A percentile compares a stretch with the other conserved stretches of the same genome.
These are phyloP conservation scores for Albula goreensis DNA, from an alignment of 2,113 vertebrate genomes.

Conservation along the genomic window DNA sequence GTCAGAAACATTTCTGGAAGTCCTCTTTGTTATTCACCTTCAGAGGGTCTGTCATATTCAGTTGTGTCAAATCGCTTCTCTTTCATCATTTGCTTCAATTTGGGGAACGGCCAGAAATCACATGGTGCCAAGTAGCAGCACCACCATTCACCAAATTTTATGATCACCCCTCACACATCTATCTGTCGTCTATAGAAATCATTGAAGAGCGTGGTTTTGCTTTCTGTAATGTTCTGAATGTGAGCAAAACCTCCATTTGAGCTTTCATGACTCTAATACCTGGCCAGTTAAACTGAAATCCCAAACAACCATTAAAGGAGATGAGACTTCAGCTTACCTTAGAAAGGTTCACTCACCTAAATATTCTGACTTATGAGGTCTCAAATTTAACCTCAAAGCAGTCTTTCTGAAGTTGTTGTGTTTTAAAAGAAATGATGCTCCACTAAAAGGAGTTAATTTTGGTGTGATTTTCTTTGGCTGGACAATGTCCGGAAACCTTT, in stretches of 20 bases:
- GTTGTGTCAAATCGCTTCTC: too few species aligned
- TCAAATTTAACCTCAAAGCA: not conserved
- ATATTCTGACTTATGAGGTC: not conserved
- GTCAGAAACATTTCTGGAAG: too few species aligned
- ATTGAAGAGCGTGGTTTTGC: too few species aligned
- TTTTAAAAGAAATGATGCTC: constrained; percentile 10
- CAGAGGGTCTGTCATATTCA: too few species aligned
- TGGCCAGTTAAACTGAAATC: not conserved
- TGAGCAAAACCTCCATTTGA: not conserved
- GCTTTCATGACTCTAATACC: not conserved
- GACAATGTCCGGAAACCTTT: constrained; percentile 46
- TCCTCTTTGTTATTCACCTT: too few species aligned
- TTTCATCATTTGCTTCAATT: too few species aligned
- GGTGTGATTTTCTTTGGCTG: constrained; percentile 45
- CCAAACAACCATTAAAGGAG: not conserved
- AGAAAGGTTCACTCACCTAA: not conserved
- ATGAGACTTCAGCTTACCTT: not conserved
- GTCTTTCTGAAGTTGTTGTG: not conserved
- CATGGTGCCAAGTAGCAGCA: too few species aligned
- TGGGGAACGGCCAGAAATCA: too few species aligned
- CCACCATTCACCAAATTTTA: constrained; percentile 42
- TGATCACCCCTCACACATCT: too few species aligned
- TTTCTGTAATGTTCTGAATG: too few species aligned
- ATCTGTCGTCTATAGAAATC: too few species aligned
- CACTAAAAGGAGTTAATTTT: constrained; percentile 47